Conservation (phyloP, 2,113 vertebrate species). For the Callocephalon fimbriatum region DNA sequence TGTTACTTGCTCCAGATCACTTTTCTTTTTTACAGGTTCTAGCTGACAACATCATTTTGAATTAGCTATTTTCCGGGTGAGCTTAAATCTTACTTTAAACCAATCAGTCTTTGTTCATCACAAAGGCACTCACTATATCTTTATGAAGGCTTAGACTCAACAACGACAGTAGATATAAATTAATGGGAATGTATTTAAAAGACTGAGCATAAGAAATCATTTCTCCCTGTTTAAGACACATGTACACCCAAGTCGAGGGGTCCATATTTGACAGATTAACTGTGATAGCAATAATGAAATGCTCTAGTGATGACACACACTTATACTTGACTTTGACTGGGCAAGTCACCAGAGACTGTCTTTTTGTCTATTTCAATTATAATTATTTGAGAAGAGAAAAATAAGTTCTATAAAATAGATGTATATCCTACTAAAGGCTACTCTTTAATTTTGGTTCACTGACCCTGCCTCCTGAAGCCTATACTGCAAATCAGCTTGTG, state of each 20-base stretch:
- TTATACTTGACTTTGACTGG: background rate
- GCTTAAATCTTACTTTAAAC: background rate
- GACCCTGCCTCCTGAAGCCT: background rate
- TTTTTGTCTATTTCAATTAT: background rate
- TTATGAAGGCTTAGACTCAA: background rate
- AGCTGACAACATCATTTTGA: background rate
- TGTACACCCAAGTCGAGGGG: background rate
- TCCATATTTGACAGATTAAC: background rate
- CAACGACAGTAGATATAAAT: background rate
- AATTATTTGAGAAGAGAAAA: background rate
- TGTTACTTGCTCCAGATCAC: background rate
- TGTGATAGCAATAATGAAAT: background rate
- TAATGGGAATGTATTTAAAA: background rate
- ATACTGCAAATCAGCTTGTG: background rate
- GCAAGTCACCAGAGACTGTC: background rate
- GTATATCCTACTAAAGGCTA: background rate
- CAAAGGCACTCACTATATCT: background rate
- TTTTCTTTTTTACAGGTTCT: background rate
- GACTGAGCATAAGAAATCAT: background rate
- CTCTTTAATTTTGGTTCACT: background rate
- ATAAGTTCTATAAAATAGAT: background rate
- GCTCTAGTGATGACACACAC: background rate
- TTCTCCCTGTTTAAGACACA: background rate
- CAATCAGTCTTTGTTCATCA: background rate
- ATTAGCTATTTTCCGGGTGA: background rate